These are phyloP conservation scores for Montipora efflorescens DNA, from an alignment of 64 coral and sea anemone genomes.

Conservation along the genomic window DNA sequence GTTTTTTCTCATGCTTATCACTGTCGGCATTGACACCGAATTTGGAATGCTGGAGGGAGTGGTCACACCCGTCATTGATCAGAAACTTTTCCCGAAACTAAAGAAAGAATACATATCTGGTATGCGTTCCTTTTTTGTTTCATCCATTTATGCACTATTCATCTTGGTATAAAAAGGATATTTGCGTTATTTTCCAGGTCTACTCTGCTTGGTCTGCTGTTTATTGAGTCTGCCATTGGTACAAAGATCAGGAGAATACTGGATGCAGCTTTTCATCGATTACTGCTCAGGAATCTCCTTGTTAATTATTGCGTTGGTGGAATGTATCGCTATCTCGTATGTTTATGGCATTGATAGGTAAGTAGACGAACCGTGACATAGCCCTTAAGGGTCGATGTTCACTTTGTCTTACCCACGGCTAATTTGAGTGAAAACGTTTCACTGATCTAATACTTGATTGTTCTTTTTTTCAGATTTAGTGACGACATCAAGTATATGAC, in stretches of 20 bases:
- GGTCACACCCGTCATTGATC: constrained; percentile 93
- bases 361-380: neutral
- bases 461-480: constrained; percentile 75
- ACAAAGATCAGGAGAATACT: constrained; percentile 86
- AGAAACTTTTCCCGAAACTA: constrained; percentile 84
- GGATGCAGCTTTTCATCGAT: constrained; percentile 80
- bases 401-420: too few relatives aligned
- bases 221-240: constrained; percentile 80
- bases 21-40: constrained; percentile 94
- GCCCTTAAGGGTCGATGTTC: too few relatives aligned
- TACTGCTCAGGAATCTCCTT: constrained; percentile 94
- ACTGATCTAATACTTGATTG: too few relatives aligned
- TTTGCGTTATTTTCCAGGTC: constrained; percentile 51
- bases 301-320: constrained; percentile 92
- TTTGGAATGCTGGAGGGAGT: constrained; percentile 99
- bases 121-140: neutral
- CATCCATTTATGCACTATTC: neutral
- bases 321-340: constrained; percentile 93
- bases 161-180: neutral
- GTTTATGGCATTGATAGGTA: constrained; percentile 97
- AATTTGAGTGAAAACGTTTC: too few relatives aligned
- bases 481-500: constrained; percentile 99
- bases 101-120: constrained; percentile 95
- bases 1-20: constrained; percentile 98
- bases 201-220: constrained; percentile 77